Conservation (phyloP, 2,888 invertebrate species). For the Cheilosia soror region DNA sequence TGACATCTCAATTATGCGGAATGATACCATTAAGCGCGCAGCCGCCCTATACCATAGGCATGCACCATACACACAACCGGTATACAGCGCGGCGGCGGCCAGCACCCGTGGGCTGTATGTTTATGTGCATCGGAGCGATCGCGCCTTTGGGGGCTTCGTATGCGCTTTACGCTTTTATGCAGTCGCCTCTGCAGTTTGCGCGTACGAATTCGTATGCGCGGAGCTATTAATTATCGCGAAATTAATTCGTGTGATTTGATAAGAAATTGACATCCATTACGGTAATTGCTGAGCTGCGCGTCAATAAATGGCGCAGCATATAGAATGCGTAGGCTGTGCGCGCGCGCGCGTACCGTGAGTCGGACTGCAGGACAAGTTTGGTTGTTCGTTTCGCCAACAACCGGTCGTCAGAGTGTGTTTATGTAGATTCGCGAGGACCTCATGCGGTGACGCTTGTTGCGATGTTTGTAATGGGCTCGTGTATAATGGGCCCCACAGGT, state of each 20-base stretch:
- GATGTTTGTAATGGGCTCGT: slow-evolving; percentile 69
- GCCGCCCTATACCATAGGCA: slow-evolving; percentile 44
- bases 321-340: slow-evolving; percentile 68
- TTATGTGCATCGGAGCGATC: slow-evolving; percentile 52
- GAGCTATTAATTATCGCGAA: slow-evolving; percentile 75
- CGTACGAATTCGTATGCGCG: slow-evolving; percentile 66
- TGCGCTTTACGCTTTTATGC: slow-evolving; percentile 29
- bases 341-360: not conserved
- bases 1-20: slow-evolving; percentile 76
- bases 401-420: slow-evolving; percentile 24
- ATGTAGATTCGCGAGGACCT: slow-evolving; percentile 66
- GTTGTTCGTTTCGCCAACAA: not conserved
- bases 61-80: slow-evolving; percentile 60
- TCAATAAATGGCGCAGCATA: slow-evolving; percentile 72
- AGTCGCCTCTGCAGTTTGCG: slow-evolving; percentile 27
- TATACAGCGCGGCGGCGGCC: slow-evolving; percentile 28
- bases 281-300: slow-evolving; percentile 71
- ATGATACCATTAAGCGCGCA: slow-evolving; percentile 66
- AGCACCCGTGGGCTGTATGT: slow-evolving; percentile 70
- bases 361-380: slow-evolving; percentile 50
- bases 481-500: slow-evolving; percentile 74
- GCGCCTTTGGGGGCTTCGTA: slow-evolving; percentile 63
- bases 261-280: slow-evolving; percentile 76
- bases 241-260: slow-evolving; percentile 77
- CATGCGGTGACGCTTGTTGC: slow-evolving; percentile 69